Base-by-base conservation (phyloP, 2,113 vertebrate species). In the Helogale parvula region DNA sequence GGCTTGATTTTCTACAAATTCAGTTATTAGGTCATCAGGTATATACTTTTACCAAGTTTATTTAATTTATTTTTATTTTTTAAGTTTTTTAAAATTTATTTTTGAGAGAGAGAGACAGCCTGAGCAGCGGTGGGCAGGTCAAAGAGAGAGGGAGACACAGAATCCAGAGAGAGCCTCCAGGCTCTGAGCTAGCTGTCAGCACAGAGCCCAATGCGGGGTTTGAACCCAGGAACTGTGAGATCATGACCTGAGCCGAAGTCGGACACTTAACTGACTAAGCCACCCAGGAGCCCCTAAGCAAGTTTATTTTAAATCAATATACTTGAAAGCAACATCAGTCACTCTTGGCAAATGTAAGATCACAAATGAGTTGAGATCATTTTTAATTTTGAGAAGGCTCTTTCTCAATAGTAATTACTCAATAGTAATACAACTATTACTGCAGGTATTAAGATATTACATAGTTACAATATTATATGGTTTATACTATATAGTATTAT, bases 41-140 rank as follows among this genome's bases (percentile, higher is more conserved):
- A 45, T 38, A 83, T 63, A 85, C 8, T 79, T 95, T 76, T 35
- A 85, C 27, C 19, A 97, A 80, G 11, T 92, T 97, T 14, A 63
- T 90, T 93, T 93, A 94, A 54, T 17, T 54, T 54, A 54, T 54
- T 16, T 54, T 54, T 54, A 17, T 54, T 54, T 54, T 54, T 54
- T 17, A 54, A 54, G 5, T 17, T 54, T 54, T 54, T 54, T 5
- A 16, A 54, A 54, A 54, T 54, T 54, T 54, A 54, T 54, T 54
- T 54, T 54, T 54, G 52, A 54, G 45, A 47, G 45, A 47, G 45
- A 47, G 45, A 47, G 45, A 47, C 8, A 47, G 45, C 45, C 1
- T 10, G 45, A 47, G 45, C 45, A 47, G 45, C 8, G 45, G n/a
- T n/a, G n/a, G n/a, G 10, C 7, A 2, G 10, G 45, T 47, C 45